phyloP scores from a whole-genome alignment of 1,140 invertebrate species.

The Philotrypesis tridentata region DNA sequence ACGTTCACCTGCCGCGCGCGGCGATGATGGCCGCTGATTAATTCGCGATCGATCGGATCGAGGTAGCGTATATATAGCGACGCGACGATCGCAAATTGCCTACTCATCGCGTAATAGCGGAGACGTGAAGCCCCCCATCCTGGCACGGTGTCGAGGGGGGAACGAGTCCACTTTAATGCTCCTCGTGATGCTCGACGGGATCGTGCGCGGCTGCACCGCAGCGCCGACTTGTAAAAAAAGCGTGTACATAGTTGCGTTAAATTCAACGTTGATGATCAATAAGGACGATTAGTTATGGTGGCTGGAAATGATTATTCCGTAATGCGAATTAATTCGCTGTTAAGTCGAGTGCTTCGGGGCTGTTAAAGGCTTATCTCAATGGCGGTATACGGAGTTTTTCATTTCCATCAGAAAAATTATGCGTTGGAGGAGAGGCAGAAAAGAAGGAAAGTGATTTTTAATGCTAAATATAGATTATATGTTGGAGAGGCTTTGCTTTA shows the following conservation, averaged over 20 bases:
- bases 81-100: conserved; percentile 67
- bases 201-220: background rate
- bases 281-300: too few species aligned
- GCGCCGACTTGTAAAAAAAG: background rate
- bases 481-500: conserved; percentile 50
- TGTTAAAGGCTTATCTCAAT: background rate
- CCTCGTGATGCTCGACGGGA: background rate
- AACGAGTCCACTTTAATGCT: background rate
- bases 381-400: background rate
- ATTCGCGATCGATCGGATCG: conserved; percentile 65
- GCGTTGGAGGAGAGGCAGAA: background rate
- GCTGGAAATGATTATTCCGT: background rate
- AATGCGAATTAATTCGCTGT: background rate
- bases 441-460: conserved; percentile 31
- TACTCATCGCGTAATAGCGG: conserved; percentile 68
- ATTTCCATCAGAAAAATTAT: conserved; percentile 26
- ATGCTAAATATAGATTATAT: too few species aligned
- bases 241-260: background rate
- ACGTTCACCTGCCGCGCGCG: conserved; percentile 51
- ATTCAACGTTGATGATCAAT: too few species aligned
- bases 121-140: conserved; percentile 56
- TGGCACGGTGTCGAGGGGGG: background rate
- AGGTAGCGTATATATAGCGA: conserved; percentile 50
- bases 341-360: background rate
- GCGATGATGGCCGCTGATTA: conserved; percentile 67